Evolutionary conservation across 1,140 invertebrate genomes (phyloP).

Genomic region (Drosophila serrata): DNA sequence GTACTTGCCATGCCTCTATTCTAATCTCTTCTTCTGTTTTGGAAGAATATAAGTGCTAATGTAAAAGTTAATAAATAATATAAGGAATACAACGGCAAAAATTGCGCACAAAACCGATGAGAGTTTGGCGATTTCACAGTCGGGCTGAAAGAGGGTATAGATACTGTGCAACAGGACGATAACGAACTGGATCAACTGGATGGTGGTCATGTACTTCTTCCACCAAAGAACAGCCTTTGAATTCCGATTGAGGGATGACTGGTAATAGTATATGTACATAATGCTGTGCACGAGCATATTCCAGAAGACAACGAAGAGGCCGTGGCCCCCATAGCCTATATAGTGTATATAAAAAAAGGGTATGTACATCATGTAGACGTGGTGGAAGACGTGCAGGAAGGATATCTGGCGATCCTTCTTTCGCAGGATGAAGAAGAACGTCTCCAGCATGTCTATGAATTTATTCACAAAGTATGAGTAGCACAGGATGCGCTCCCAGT

Average conservation of each 20-base stretch:
- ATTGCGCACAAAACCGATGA: neutral
- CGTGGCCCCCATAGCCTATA: slow-evolving; percentile 87
- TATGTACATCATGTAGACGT: slow-evolving; percentile 86
- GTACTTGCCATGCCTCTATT: too few relatives aligned
- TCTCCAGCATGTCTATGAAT: slow-evolving; percentile 55
- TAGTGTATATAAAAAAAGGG: slow-evolving; percentile 29
- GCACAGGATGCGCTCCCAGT: slow-evolving; percentile 26
- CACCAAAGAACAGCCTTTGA: slow-evolving; percentile 27
- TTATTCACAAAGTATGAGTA: slow-evolving; percentile 62
- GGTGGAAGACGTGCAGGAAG: slow-evolving; percentile 81
- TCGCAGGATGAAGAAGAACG: slow-evolving; percentile 60
- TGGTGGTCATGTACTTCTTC: slow-evolving; percentile 47
- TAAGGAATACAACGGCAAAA: neutral
- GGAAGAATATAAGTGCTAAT: slow-evolving; percentile 17
- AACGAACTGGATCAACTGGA: slow-evolving; percentile 42
- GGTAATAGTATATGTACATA: slow-evolving; percentile 48
- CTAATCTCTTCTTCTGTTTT: too few relatives aligned
- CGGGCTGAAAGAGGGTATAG: slow-evolving; percentile 56
- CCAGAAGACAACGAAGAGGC: slow-evolving; percentile 43
- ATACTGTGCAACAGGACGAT: slow-evolving; percentile 26
- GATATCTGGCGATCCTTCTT: slow-evolving; percentile 61
- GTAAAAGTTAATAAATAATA: slow-evolving; percentile 31
- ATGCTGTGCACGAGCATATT: slow-evolving; percentile 32
- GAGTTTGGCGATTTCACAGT: slow-evolving; percentile 86
- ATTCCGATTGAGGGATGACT: slow-evolving; percentile 2